Conservation (phyloP, 2,113 vertebrate genomes). For the Percina caprodes region DNA sequence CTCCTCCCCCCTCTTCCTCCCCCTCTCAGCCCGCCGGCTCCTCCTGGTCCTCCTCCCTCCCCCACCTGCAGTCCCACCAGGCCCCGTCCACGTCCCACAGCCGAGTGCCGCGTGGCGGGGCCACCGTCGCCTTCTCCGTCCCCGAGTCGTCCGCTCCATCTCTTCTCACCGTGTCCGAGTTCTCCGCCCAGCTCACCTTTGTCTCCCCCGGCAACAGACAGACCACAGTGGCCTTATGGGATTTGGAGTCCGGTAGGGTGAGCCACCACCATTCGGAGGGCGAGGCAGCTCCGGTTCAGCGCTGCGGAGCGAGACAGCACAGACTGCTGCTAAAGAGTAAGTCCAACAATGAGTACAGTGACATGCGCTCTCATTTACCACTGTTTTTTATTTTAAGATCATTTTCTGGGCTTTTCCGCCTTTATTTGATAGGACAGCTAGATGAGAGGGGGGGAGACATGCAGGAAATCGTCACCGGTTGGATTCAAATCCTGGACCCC, state of each 20-base stretch:
- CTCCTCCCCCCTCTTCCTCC: conserved; percentile 44
- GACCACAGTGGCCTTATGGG: conserved; percentile 87
- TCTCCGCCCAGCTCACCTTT: conserved; percentile 85
- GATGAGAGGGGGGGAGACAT: too few species aligned
- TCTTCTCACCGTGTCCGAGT: conserved; percentile 85
- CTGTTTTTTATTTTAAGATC: too few species aligned
- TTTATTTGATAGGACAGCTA: too few species aligned
- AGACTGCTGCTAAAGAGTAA: conserved; percentile 91
- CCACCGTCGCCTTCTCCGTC: conserved; percentile 12
- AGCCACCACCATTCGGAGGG: conserved; percentile 72
- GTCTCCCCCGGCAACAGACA: conserved; percentile 48
- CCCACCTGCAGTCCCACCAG: conserved; percentile 65
- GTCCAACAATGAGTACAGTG: background rate
- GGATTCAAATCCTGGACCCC: too few species aligned
- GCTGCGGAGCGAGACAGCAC: conserved; percentile 79
- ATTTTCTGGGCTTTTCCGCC: too few species aligned
- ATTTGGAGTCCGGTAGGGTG: conserved; percentile 83
- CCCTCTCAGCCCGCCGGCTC: conserved; percentile 41
- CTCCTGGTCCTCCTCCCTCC: conserved; percentile 72
- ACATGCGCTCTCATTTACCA: too few species aligned
- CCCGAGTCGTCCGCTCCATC: conserved; percentile 62
- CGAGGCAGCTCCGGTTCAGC: conserved; percentile 80
- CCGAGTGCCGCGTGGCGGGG: conserved; percentile 60
- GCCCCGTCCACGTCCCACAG: background rate
- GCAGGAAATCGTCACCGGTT: too few species aligned